A percentile compares a stretch with the other conserved stretches of the same genome.
Evolutionary conservation across 2,113 vertebrate genomes (phyloP).

Genomic region (Carettochelys insculpta): DNA sequence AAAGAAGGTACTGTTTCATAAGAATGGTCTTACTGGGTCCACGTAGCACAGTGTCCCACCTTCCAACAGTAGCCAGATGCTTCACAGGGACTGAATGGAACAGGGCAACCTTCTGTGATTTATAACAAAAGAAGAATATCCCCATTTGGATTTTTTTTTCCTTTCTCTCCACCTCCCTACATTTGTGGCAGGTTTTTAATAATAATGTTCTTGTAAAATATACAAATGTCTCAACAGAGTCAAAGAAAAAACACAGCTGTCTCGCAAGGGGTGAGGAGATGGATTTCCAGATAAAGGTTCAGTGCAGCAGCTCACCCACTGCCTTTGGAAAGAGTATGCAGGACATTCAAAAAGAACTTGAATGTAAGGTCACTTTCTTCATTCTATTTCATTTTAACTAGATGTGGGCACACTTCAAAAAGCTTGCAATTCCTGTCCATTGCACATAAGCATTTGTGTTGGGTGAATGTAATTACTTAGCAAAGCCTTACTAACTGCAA

Average conservation of each 20-base stretch:
- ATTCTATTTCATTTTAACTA: not conserved
- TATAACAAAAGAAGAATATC: not conserved
- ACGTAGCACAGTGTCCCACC: not conserved
- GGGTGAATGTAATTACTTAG: not conserved
- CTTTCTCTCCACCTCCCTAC: not conserved
- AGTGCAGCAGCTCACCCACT: not conserved
- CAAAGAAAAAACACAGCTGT: not conserved
- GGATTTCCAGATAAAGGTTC: not conserved
- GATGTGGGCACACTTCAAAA: constrained; percentile 7
- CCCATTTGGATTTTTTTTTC: not conserved
- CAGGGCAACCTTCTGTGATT: not conserved
- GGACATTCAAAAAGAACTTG: not conserved
- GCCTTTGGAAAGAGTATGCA: not conserved
- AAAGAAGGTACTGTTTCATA: not conserved
- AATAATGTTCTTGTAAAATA: not conserved
- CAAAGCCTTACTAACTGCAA: not conserved
- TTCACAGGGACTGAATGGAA: not conserved
- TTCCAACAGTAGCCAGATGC: not conserved
- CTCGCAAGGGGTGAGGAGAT: not conserved
- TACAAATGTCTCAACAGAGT: constrained; percentile 7
- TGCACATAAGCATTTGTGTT: constrained; percentile 26
- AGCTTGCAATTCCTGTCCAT: not conserved
- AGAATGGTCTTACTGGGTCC: not conserved
- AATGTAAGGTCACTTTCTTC: not conserved
- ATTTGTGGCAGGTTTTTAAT: constrained; percentile 19